These are phyloP conservation scores for Anoplius nigerrimus DNA, from an alignment of 2,888 invertebrate species.

Conservation along the genomic window DNA sequence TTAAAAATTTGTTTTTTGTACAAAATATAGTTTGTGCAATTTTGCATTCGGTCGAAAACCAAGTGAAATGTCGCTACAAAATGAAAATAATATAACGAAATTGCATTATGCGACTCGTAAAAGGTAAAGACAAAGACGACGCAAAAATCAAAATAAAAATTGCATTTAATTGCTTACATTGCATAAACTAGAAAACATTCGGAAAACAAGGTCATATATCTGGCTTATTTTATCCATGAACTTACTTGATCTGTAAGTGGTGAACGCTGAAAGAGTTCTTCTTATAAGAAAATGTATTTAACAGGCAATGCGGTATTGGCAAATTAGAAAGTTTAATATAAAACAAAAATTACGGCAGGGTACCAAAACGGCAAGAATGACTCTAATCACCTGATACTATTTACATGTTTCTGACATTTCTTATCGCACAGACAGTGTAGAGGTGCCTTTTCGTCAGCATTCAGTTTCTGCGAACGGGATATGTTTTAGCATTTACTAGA, in stretches of 20 bases:
- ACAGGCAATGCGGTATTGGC: background rate
- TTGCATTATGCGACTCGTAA: background rate
- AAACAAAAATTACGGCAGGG: background rate
- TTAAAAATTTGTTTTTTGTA: background rate
- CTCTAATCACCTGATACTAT: conserved; percentile 51
- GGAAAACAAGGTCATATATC: conserved; percentile 29
- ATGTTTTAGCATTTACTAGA: no score
- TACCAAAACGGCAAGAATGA: conserved; percentile 18
- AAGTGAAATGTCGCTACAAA: background rate
- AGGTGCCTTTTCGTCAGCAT: conserved; percentile 20
- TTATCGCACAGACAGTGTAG: conserved; percentile 25
- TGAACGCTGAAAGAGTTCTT: background rate
- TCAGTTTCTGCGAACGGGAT: conserved; percentile 3
- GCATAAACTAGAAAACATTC: conserved; percentile 8
- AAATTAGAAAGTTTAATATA: background rate
- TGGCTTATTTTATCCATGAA: background rate
- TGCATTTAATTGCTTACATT: conserved; percentile 15
- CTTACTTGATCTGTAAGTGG: background rate
- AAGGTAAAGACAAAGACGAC: background rate
- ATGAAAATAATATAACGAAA: background rate
- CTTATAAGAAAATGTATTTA: no score
- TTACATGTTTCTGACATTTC: conserved; percentile 49
- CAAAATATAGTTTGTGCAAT: background rate
- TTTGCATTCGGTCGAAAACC: background rate
- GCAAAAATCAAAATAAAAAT: background rate